Percentiles rank a stretch among this genome's conserved stretches.
Conservation (phyloP, 2,888 invertebrate species). For the Xylophagus ater region DNA sequence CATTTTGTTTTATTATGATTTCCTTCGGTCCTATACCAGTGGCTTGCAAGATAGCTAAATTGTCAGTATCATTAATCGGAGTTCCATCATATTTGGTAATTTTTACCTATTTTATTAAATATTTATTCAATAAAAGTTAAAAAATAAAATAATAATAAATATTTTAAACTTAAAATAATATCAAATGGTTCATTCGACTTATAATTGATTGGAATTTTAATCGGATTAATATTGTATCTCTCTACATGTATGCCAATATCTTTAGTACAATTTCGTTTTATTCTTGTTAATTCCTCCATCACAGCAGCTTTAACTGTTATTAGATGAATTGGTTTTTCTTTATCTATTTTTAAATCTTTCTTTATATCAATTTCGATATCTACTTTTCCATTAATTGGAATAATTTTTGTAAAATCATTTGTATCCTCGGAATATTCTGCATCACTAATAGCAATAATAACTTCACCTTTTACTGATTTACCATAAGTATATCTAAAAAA, state of each 20-base stretch:
- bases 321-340: too few species aligned
- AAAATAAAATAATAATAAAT: too few species aligned
- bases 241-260: slow-evolving; percentile 65
- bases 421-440: too few species aligned
- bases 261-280: slow-evolving; percentile 69
- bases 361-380: slow-evolving; percentile 67
- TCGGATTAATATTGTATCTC: slow-evolving; percentile 61
- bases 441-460: slow-evolving; percentile 69
- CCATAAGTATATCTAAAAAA: slow-evolving; percentile 76
- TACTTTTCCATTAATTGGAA: slow-evolving; percentile 50
- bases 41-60: slow-evolving; percentile 45
- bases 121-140: too few species aligned
- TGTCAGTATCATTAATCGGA: slow-evolving; percentile 47
- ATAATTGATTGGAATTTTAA: slow-evolving; percentile 74
- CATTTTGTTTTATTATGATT: slow-evolving; percentile 28
- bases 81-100: slow-evolving; percentile 59
- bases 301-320: slow-evolving; percentile 82
- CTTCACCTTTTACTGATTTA: slow-evolving; percentile 73
- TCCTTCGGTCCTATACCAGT: background rate
- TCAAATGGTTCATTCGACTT: slow-evolving; percentile 78
- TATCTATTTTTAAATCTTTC: too few species aligned
- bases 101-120: too few species aligned
- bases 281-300: slow-evolving; percentile 73
- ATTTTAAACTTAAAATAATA: slow-evolving; percentile 68
- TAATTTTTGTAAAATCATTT: slow-evolving; percentile 62